Base-by-base conservation (phyloP, 2,113 vertebrate genomes). In the Pomatostomus ruficeps region DNA sequence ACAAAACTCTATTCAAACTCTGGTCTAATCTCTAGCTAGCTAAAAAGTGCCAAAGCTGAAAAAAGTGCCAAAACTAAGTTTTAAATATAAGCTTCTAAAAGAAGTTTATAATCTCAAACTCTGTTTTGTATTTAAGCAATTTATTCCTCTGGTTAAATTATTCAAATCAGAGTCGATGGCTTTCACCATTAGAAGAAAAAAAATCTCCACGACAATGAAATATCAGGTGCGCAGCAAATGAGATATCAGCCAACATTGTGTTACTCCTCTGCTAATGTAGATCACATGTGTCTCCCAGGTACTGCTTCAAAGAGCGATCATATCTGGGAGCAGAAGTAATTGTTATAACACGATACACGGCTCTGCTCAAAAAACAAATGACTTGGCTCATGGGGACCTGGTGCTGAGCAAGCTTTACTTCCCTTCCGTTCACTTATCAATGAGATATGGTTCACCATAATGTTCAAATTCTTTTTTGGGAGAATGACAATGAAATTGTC, bases 281-380 rank as follows among this genome's bases (percentile, higher is more conserved):
- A 93, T 85, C 88, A 15, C 1, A 7, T 52, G 33, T 2, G 4
- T 97, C 92, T 94, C 89, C 66, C 31, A 70, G 61, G 78, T 91
- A 85, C 22, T 2, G 13, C 62, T 95, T 96, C 89, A 93, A 90
- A 93, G 76, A 88, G 77, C 89, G 89, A 94, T 85, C 92, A 62
- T 97, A 95, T 97, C 91, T 96, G 54, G 79, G 84, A 93, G 79
- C 85, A 86, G 93, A 96, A 96, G 85, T 93, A 85, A 97, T 96
- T 95, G 91, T 91, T 91, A 51, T 22, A 88, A 76, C 28, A 96
- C 88, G 97, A 94, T 85, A 74, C 66, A 90, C 91, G 80, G 55
- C 92, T 97, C 89, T 78, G 84, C 91, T 97, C 70, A 87, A 89
- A 55, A 93, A 91, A 72, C 40, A 91, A 95, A 92, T 81, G 19